A percentile compares a stretch with the other conserved stretches of the same genome.
These are phyloP conservation scores for Himalopsyche tibetana DNA, from an alignment of 2,888 invertebrate genomes.

Conservation along the genomic window DNA sequence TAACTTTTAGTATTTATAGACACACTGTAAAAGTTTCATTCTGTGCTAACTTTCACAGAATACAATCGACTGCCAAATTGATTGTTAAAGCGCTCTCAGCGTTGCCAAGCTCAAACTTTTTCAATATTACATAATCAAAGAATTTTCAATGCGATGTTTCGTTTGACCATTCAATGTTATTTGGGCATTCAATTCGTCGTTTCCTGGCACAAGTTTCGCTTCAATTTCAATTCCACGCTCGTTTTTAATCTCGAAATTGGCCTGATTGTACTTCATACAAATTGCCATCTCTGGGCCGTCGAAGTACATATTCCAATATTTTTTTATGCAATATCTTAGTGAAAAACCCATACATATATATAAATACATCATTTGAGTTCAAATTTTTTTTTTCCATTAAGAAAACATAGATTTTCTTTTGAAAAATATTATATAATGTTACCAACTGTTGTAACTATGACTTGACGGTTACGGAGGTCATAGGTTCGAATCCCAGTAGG, in stretches of 20 bases:
- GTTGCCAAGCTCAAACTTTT: constrained; percentile 19
- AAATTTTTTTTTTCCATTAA: too few species aligned
- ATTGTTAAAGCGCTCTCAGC: neutral
- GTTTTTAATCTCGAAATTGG: constrained; percentile 27
- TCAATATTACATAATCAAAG: constrained; percentile 5
- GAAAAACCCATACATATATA: too few species aligned
- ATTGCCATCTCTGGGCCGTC: neutral
- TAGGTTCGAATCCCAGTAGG: too few species aligned
- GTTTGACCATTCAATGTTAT: constrained; percentile 25
- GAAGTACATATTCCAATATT: too few species aligned
- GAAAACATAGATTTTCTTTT: too few species aligned
- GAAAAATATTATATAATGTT: too few species aligned
- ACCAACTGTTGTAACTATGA: too few species aligned
- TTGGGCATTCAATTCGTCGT: constrained; percentile 22
- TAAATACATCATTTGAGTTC: too few species aligned
- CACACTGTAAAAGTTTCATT: too few species aligned
- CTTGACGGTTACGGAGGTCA: too few species aligned
- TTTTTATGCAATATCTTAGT: too few species aligned
- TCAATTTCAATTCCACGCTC: constrained; percentile 26
- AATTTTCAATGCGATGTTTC: constrained; percentile 20
- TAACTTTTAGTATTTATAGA: too few species aligned
- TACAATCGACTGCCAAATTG: constrained; percentile 20
- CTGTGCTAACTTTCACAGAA: neutral
- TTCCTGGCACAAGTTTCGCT: constrained; percentile 19
- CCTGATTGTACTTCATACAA: neutral